Base-by-base conservation (phyloP, 2,113 vertebrate species). In the Bubo bubo region DNA sequence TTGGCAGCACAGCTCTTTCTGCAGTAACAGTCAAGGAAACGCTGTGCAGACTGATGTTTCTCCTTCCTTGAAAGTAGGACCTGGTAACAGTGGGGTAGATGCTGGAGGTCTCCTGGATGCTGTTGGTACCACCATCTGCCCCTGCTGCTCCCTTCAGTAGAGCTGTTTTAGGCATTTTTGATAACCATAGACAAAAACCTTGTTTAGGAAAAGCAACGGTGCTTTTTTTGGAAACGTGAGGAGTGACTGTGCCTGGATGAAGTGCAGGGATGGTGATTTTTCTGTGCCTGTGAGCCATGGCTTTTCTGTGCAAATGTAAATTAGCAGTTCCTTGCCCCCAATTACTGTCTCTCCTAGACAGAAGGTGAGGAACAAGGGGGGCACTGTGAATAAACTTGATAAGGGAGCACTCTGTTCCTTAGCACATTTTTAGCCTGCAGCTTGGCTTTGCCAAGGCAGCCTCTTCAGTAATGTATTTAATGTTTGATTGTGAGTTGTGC, bases 11-110 rank as follows among this genome's bases (percentile, higher is more conserved):
- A 4, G 26, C 37, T 67, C 13, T 37, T 63, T 58, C 37, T n/a
- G 32, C 47, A 80, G 41, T 24, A 45, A 43, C 76, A 49, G 60
- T 37, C 64, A 37, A 79, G 22, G 56, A 84, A 50, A 8, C 14
- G 12, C 34, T 58, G 24, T 70, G 30, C 30, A 50, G 58, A 19
- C 59, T 24, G 4, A 27, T 0, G 0, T 49, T 14, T 67, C 23
- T 21, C 24, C 13, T 63, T 85, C 62, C 35, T 80, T 59, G 50
- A 62, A 88, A 23, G 26, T 20, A 76, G 45, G 66, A 34, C 19
- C 28, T 26, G 43, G 59, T 82, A 15, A 35, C 15, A 13, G 43
- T 39, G 55, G n/a, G 30, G 35, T 66, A 59, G 14, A 41, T 55
- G 71, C 35, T 76, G 66, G 35, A 58, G 34, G 17, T 64, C 45